Conservation (phyloP, 2,113 vertebrate species). For the Gnathonemus echidnorhynchus region DNA sequence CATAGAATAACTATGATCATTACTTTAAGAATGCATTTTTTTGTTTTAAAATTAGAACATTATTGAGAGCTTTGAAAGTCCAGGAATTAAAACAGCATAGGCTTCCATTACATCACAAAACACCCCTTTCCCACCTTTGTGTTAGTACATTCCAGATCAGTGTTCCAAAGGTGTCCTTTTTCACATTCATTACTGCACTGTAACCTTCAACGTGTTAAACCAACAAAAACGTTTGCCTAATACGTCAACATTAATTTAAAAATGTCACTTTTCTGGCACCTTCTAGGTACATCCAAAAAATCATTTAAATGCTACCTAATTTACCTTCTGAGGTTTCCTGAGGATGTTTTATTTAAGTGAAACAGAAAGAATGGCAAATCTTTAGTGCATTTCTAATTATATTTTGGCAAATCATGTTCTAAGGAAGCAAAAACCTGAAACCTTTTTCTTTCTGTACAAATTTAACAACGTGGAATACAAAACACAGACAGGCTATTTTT, state of each 20-base stretch:
- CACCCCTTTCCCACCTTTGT: constrained; percentile 8
- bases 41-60: neutral
- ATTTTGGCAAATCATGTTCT: neutral
- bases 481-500: neutral
- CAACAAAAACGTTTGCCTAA: neutral
- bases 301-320: neutral
- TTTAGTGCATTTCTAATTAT: neutral
- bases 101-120: neutral
- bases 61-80: neutral
- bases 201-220: constrained; percentile 7
- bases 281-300: neutral
- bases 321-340: neutral
- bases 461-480: neutral
- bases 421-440: neutral
- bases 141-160: constrained; percentile 9
- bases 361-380: neutral
- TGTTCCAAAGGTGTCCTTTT: constrained; percentile 12
- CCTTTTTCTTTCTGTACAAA: neutral
- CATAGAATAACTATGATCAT: neutral
- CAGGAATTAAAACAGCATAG: neutral
- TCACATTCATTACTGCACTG: constrained; percentile 23
- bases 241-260: neutral
- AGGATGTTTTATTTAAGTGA: neutral
- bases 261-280: neutral
- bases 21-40: neutral